Percentiles rank a stretch among this genome's conserved stretches.
Evolutionary conservation across 2,888 invertebrate genomes (phyloP).

Genomic region (Netelia fuscicornis): DNA sequence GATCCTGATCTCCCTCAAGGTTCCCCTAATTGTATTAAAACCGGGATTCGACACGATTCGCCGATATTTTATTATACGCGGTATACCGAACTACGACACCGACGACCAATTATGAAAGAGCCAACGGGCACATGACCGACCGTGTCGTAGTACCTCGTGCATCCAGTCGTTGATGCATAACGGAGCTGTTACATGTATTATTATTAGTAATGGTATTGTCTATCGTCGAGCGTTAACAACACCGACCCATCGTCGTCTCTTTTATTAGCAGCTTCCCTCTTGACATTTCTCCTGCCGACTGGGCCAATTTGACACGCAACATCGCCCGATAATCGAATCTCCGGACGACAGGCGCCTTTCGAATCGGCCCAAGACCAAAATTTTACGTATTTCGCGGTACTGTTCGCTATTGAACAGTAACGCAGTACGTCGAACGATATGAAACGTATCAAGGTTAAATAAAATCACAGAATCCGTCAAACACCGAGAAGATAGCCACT

Average conservation of each 20-base stretch:
- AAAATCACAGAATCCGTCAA: no score
- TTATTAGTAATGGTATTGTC: not conserved
- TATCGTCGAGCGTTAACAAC: not conserved
- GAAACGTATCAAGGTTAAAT: no score
- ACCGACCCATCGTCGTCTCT: not conserved
- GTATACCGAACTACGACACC: slow-evolving; percentile 18
- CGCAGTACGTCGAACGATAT: no score
- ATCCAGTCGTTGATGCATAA: not conserved
- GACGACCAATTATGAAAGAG: slow-evolving; percentile 57
- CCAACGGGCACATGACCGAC: slow-evolving; percentile 48
- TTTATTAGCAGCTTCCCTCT: not conserved
- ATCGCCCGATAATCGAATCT: no score
- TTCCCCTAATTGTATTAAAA: slow-evolving; percentile 59
- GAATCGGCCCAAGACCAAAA: no score
- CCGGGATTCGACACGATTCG: slow-evolving; percentile 53
- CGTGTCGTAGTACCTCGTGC: not conserved
- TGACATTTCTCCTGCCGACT: no score
- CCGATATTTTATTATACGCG: slow-evolving; percentile 30
- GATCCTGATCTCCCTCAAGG: slow-evolving; percentile 52
- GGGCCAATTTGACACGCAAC: no score
- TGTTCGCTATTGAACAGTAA: no score
- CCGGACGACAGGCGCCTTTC: no score
- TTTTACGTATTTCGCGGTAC: no score
- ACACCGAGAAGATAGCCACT: no score
- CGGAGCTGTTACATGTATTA: not conserved